A percentile compares a stretch with the other conserved stretches of the same genome.
Evolutionary conservation across 2,888 invertebrate species (phyloP).

Genomic region (Coecobrya sp.): DNA sequence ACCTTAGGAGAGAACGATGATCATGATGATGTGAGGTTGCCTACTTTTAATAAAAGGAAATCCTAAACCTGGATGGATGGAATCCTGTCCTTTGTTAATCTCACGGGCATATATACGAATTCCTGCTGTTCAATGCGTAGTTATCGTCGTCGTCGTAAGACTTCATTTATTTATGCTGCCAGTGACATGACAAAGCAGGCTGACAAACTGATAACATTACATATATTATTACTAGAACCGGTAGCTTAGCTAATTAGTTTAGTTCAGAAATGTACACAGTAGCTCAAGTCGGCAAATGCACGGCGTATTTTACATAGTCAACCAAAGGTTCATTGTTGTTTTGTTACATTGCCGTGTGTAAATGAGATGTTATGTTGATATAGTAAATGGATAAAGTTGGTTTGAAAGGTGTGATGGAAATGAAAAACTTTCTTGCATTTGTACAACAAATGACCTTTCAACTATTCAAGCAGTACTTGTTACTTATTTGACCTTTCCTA

Average conservation of each 20-base stretch:
- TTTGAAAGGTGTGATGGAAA: too few relatives aligned
- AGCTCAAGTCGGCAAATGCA: background rate
- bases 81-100: conserved; percentile 43
- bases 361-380: too few relatives aligned
- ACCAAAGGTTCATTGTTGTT: background rate
- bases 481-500: background rate
- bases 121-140: background rate
- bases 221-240: background rate
- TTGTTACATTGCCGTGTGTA: too few relatives aligned
- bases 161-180: background rate
- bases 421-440: background rate
- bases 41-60: conserved; percentile 38
- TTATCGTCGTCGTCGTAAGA: conserved; percentile 14
- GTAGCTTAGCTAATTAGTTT: conserved; percentile 33
- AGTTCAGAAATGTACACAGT: background rate
- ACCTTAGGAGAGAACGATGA: conserved; percentile 26
- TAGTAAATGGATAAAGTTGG: too few relatives aligned
- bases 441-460: background rate
- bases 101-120: background rate
- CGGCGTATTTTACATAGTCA: background rate
- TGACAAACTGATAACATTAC: background rate
- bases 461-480: too few relatives aligned
- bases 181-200: background rate
- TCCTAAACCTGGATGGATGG: conserved; percentile 33
- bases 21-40: conserved; percentile 7